Conservation (phyloP, 2,797 vertebrate species). For the Tragelaphus oryx region DNA sequence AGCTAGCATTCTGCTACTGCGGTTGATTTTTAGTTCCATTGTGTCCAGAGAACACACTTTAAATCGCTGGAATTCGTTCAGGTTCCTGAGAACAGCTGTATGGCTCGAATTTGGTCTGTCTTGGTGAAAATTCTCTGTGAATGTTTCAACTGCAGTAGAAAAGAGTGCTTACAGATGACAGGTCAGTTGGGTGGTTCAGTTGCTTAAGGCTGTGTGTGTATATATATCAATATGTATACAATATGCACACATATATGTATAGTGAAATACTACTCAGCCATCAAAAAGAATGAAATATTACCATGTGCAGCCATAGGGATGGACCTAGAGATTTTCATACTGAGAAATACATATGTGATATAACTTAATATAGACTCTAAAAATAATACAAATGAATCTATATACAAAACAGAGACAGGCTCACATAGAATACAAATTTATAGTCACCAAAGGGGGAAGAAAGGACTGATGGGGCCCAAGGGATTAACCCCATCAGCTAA, state of each 20-base stretch:
- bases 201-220: rapidly evolving
- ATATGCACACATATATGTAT: not conserved
- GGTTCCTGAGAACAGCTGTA: not conserved
- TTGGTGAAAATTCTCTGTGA: not conserved
- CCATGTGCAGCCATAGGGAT: not conserved
- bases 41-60: not conserved
- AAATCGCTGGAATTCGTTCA: not conserved
- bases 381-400: not conserved
- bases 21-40: not conserved
- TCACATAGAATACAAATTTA: not conserved
- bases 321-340: not conserved
- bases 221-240: not conserved
- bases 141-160: rapidly evolving
- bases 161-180: rapidly evolving
- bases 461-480: not conserved
- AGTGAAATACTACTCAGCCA: not conserved
- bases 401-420: not conserved
- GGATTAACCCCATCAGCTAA: not conserved
- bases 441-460: not conserved
- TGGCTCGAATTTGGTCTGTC: not conserved
- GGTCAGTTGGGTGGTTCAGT: rapidly evolving
- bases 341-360: not conserved
- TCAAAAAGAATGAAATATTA: not conserved
- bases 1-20: not conserved
- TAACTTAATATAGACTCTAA: not conserved